These are phyloP conservation scores for Coregonus suidteri DNA, from an alignment of 2,797 vertebrate genomes.

Conservation along the genomic window DNA sequence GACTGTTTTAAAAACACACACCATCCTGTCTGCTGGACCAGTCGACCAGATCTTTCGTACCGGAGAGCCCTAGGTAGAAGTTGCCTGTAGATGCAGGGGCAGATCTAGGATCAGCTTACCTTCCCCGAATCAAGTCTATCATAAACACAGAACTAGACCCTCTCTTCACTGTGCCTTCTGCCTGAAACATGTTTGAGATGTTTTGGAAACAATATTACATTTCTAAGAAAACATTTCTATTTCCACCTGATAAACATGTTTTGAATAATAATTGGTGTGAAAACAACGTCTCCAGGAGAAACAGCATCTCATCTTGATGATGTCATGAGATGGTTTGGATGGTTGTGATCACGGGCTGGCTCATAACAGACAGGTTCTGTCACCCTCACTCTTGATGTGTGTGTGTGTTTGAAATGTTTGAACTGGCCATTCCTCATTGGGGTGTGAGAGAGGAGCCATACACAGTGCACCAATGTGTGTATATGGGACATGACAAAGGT, in stretches of 20 bases:
- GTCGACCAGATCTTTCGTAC: not conserved
- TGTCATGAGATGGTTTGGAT: constrained; percentile 12
- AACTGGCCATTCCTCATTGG: constrained; percentile 59
- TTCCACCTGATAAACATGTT: not conserved
- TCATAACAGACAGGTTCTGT: constrained; percentile 9
- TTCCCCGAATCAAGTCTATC: not conserved
- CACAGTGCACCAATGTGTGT: constrained; percentile 16
- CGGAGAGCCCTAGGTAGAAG: too few relatives aligned
- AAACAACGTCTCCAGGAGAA: not conserved
- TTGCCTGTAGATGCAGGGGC: too few relatives aligned
- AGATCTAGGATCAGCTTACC: too few relatives aligned
- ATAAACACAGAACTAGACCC: not conserved
- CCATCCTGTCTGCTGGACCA: not conserved
- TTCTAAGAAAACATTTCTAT: not conserved
- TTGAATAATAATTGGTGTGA: not conserved
- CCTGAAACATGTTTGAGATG: constrained; percentile 17
- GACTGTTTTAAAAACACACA: not conserved
- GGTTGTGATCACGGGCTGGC: not conserved
- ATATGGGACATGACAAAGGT: not conserved
- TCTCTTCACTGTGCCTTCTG: not conserved
- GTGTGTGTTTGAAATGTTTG: constrained; percentile 23
- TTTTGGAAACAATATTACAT: constrained; percentile 23
- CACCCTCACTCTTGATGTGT: constrained; percentile 4
- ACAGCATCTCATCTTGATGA: constrained; percentile 29
- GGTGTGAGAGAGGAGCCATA: constrained; percentile 30